Evolutionary conservation across 1,140 invertebrate species (phyloP).

Genomic region (Trichonephila clavata): DNA sequence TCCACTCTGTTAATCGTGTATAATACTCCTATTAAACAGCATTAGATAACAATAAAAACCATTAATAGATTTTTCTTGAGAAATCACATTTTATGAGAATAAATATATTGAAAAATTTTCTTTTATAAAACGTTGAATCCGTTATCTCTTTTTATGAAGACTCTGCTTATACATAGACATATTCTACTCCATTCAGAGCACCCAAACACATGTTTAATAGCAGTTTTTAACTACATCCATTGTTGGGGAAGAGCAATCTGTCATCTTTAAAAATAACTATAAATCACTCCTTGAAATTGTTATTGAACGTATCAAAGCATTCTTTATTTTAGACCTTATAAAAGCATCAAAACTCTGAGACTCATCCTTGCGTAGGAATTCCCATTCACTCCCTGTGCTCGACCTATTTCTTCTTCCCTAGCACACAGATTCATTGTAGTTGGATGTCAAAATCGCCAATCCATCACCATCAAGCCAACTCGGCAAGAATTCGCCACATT

Average conservation of each 20-base stretch:
- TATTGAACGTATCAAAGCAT: conserved; percentile 35
- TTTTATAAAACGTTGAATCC: too few relatives aligned
- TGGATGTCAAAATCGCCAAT: conserved; percentile 25
- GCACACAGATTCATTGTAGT: conserved; percentile 19
- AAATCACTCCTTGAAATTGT: conserved; percentile 5
- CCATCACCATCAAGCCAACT: conserved; percentile 40
- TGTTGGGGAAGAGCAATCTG: background rate
- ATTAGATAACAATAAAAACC: too few relatives aligned
- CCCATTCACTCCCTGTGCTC: background rate
- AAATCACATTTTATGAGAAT: too few relatives aligned
- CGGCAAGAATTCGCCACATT: conserved; percentile 11
- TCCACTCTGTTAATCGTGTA: too few relatives aligned
- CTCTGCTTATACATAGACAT: too few relatives aligned
- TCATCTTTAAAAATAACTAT: conserved; percentile 39
- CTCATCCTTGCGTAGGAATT: background rate
- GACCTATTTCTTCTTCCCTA: conserved; percentile 30
- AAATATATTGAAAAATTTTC: too few relatives aligned
- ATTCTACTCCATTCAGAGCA: background rate
- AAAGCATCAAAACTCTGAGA: background rate
- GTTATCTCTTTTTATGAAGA: too few relatives aligned
- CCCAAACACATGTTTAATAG: background rate
- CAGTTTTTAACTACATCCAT: background rate
- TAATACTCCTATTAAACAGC: too few relatives aligned
- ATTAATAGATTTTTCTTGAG: too few relatives aligned
- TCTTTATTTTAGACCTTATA: conserved; percentile 48